phyloP scores from a whole-genome alignment of 2,113 vertebrate species.

The Megaceryle torquata region DNA sequence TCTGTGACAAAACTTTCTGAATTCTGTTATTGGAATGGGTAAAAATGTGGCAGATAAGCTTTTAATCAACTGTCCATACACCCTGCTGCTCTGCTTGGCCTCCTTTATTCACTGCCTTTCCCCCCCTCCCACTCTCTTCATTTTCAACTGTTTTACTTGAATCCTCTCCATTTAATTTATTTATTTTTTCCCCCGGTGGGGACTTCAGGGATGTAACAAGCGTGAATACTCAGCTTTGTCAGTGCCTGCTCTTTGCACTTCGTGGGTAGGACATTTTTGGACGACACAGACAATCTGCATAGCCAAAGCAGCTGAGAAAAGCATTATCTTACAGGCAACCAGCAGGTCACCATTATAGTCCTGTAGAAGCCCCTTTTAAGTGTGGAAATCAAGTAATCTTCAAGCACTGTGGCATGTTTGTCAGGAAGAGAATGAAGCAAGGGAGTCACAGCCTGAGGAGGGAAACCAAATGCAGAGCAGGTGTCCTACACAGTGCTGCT shows the following conservation, averaged over 20 bases:
- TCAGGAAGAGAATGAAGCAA: neutral
- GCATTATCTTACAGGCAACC: neutral
- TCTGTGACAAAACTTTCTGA: neutral
- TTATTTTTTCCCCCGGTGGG: neutral
- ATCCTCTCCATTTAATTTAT: neutral
- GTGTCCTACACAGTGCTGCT: accelerated
- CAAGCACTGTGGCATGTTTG: neutral
- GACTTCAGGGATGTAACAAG: neutral
- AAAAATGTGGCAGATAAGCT: neutral
- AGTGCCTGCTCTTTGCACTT: neutral
- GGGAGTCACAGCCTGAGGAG: neutral
- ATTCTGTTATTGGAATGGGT: neutral
- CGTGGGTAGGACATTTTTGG: neutral
- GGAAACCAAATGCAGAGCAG: neutral
- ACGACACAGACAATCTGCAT: neutral
- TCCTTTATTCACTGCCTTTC: neutral
- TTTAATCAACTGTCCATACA: neutral
- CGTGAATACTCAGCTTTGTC: neutral
- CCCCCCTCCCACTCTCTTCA: accelerated
- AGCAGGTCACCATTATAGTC: neutral
- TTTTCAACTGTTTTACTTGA: neutral
- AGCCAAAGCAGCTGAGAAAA: neutral
- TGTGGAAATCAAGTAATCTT: neutral
- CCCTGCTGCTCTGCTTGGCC: neutral
- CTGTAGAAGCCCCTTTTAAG: neutral